Evolutionary conservation across 2,888 invertebrate species (phyloP).

Genomic region (Helicoverpa assulta): DNA sequence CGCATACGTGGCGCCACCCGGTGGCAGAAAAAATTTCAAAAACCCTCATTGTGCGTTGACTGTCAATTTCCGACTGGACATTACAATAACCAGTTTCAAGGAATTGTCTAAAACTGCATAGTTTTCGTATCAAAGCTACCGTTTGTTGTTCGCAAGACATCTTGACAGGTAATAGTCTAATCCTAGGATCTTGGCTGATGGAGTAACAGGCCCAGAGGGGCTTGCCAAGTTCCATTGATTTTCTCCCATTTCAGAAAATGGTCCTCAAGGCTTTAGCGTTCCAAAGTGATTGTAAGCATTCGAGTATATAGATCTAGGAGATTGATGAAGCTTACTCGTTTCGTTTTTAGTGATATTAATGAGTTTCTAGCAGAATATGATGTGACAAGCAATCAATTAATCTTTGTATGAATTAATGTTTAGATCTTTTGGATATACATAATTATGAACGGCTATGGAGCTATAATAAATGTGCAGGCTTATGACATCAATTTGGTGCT

Average conservation of each 20-base stretch:
- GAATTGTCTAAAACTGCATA: constrained; percentile 40
- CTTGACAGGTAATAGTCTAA: constrained; percentile 68
- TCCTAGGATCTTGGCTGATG: constrained; percentile 58
- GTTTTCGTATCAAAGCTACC: constrained; percentile 28
- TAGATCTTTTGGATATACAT: background rate
- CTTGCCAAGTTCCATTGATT: constrained; percentile 56
- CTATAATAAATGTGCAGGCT: background rate
- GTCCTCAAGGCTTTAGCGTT: background rate
- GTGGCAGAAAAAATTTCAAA: too few species aligned
- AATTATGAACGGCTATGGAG: background rate
- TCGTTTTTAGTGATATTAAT: constrained; percentile 1
- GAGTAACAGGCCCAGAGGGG: constrained; percentile 43
- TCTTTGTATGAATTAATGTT: background rate
- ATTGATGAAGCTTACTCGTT: background rate
- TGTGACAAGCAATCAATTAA: background rate
- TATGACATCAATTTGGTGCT: too few species aligned
- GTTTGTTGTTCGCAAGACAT: constrained; percentile 57
- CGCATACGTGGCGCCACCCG: too few species aligned
- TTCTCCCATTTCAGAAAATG: constrained; percentile 35
- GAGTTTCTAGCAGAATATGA: background rate
- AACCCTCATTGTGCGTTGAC: constrained; percentile 31
- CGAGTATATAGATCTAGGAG: background rate
- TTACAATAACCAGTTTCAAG: constrained; percentile 42
- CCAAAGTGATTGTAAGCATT: constrained; percentile 1
- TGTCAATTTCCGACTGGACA: constrained; percentile 41